Percentiles rank a stretch among this genome's conserved stretches.
Evolutionary conservation across 2,888 invertebrate species (phyloP).

Genomic region (Scotopteryx bipunctaria): DNA sequence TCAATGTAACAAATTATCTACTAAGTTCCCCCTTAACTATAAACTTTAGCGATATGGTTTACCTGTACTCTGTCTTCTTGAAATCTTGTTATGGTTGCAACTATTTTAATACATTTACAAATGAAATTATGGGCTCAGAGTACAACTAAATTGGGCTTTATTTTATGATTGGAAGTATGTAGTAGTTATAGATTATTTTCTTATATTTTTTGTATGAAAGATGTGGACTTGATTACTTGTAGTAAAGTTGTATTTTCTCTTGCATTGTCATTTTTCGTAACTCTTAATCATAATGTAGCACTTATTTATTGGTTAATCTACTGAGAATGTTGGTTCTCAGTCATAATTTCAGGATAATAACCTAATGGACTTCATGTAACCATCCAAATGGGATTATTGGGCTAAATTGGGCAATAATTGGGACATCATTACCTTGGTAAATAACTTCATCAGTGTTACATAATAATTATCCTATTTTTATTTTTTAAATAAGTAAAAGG

Average conservation of each 20-base stretch:
- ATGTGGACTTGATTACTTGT: constrained; percentile 30
- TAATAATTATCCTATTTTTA: constrained; percentile 30
- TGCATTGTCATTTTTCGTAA: constrained; percentile 23
- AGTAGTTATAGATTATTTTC: constrained; percentile 37
- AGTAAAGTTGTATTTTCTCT: constrained; percentile 29
- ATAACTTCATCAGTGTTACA: constrained; percentile 53
- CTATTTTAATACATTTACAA: constrained; percentile 32
- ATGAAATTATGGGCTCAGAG: constrained; percentile 42
- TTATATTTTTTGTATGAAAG: constrained; percentile 32
- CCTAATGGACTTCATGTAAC: constrained; percentile 61
- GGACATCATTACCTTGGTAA: constrained; percentile 69
- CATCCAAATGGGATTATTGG: constrained; percentile 62
- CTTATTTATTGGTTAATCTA: constrained; percentile 31
- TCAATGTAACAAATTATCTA: constrained; percentile 70
- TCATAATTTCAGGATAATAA: constrained; percentile 71
- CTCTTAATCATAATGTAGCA: constrained; percentile 34
- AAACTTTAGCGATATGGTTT: constrained; percentile 49
- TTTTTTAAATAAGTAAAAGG: constrained; percentile 17
- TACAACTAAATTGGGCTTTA: constrained; percentile 43
- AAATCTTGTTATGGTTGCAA: constrained; percentile 18
- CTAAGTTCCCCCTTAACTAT: constrained; percentile 50
- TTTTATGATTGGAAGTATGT: constrained; percentile 38
- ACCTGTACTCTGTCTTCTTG: constrained; percentile 39
- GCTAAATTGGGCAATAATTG: constrained; percentile 72
- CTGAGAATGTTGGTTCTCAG: constrained; percentile 48